Conservation (phyloP, 2,888 invertebrate genomes). For the Drosophila percnosoma region DNA sequence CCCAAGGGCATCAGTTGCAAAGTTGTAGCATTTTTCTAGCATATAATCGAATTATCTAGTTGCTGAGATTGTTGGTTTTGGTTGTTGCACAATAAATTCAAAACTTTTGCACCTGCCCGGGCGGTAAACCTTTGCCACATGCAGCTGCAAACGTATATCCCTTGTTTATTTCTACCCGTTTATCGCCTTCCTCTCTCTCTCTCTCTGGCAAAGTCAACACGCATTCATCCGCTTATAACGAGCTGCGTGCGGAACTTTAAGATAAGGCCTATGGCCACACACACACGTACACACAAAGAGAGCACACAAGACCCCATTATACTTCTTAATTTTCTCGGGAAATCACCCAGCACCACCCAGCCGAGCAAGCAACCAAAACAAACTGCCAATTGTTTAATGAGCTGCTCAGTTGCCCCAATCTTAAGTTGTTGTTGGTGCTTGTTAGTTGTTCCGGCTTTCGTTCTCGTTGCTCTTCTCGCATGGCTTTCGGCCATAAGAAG, state of each 20-base stretch:
- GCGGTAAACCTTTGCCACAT: slow-evolving; percentile 32
- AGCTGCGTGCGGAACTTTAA: slow-evolving; percentile 39
- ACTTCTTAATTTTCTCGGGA: slow-evolving; percentile 64
- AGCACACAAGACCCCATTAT: slow-evolving; percentile 26
- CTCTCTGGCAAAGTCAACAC: slow-evolving; percentile 39
- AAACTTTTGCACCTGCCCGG: slow-evolving; percentile 59
- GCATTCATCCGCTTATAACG: slow-evolving; percentile 52
- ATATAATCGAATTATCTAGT: slow-evolving; percentile 56
- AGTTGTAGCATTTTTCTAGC: slow-evolving; percentile 37
- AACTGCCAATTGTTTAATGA: slow-evolving; percentile 76
- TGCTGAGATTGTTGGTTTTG: slow-evolving; percentile 11
- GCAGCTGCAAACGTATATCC: slow-evolving; percentile 16
- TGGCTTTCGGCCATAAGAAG: slow-evolving; percentile 57
- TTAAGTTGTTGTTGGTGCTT: slow-evolving; percentile 32
- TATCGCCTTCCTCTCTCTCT: neutral
- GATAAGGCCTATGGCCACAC: slow-evolving; percentile 48
- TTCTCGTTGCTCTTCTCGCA: slow-evolving; percentile 13
- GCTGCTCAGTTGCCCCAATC: slow-evolving; percentile 54
- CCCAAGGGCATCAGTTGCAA: slow-evolving; percentile 7
- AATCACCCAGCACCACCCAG: slow-evolving; percentile 18
- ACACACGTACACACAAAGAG: neutral
- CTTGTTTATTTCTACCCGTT: slow-evolving; percentile 6
- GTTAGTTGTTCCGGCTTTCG: slow-evolving; percentile 42
- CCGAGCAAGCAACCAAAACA: slow-evolving; percentile 21
- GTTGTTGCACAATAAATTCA: slow-evolving; percentile 63